Evolutionary conservation across 2,113 vertebrate species (phyloP).

Genomic region (Mobula hypostoma): DNA sequence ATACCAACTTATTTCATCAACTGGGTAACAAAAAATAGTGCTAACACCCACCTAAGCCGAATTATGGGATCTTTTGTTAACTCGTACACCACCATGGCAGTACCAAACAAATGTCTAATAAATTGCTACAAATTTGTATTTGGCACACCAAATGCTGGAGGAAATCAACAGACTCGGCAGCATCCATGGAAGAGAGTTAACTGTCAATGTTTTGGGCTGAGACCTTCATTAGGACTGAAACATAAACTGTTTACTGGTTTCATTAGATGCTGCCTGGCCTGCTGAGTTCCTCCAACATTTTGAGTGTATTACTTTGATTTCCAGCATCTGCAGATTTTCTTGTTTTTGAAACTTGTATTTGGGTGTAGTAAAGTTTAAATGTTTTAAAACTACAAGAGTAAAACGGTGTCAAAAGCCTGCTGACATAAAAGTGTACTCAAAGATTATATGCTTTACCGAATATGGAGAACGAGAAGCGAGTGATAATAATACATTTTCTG

Average conservation of each 20-base stretch:
- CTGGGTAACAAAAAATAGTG: neutral
- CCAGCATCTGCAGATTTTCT: too few relatives aligned
- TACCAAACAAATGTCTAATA: neutral
- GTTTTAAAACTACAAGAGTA: neutral
- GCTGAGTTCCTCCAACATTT: too few relatives aligned
- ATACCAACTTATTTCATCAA: neutral
- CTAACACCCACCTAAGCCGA: neutral
- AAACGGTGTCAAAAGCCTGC: neutral
- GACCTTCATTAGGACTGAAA: too few relatives aligned
- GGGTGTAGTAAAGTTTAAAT: neutral
- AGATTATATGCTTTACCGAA: neutral
- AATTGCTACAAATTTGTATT: neutral
- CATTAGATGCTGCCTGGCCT: too few relatives aligned
- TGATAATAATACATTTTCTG: neutral
- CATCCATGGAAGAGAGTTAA: too few relatives aligned
- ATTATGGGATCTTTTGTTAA: neutral
- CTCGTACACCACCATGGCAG: neutral
- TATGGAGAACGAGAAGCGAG: neutral
- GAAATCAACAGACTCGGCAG: too few relatives aligned
- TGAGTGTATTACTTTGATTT: too few relatives aligned
- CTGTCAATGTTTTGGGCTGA: too few relatives aligned
- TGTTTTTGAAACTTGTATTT: too few relatives aligned
- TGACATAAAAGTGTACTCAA: neutral
- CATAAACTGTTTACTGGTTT: too few relatives aligned
- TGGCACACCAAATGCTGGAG: too few relatives aligned